Conservation (phyloP, 1,140 invertebrate species). For the Drosophila ambigua region DNA sequence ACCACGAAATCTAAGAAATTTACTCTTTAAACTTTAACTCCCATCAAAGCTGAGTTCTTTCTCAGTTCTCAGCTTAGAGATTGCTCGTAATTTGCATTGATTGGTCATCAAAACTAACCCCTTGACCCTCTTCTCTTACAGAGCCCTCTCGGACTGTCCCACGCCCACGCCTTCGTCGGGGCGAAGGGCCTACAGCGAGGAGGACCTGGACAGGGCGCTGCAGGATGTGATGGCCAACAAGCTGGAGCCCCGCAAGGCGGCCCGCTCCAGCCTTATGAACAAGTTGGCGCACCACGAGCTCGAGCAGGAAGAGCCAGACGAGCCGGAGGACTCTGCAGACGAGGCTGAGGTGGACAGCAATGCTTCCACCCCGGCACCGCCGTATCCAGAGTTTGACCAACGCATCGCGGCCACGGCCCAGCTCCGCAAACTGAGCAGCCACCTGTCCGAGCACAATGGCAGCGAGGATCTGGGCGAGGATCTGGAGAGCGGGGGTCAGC, state of each 20-base stretch:
- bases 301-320: conserved; percentile 85
- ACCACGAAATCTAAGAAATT: not conserved
- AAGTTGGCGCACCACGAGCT: conserved; percentile 88
- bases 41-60: too few relatives aligned
- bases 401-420: conserved; percentile 42
- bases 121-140: conserved; percentile 75
- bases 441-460: conserved; percentile 69
- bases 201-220: conserved; percentile 94
- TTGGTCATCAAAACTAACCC: too few relatives aligned
- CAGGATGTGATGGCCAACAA: conserved; percentile 96
- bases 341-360: conserved; percentile 64
- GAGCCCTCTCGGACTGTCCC: conserved; percentile 87
- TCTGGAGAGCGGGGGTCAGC: conserved; percentile 24
- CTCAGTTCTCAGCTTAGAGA: too few relatives aligned
- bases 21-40: too few relatives aligned
- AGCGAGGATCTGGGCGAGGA: conserved; percentile 68
- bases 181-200: conserved; percentile 92
- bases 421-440: conserved; percentile 52
- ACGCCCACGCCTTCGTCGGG: conserved; percentile 49
- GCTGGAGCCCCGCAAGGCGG: conserved; percentile 94
- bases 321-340: conserved; percentile 65
- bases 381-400: conserved; percentile 46
- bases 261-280: conserved; percentile 96
- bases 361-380: conserved; percentile 62
- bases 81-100: too few relatives aligned